These are phyloP conservation scores for Perizoma flavofasciatum DNA, from an alignment of 2,888 invertebrate genomes.

Conservation along the genomic window DNA sequence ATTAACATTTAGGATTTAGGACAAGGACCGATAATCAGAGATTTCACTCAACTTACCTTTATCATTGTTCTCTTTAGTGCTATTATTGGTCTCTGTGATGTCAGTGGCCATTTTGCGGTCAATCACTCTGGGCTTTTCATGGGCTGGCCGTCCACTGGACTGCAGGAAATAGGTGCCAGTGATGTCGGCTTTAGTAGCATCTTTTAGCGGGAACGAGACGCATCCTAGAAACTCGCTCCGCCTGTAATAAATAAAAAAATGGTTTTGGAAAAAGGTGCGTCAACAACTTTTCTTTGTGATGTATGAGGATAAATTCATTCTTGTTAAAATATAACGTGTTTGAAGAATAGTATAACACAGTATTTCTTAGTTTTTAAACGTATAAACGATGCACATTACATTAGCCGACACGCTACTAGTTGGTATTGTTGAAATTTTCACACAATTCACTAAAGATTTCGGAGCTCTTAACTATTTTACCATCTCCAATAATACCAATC, in stretches of 20 bases:
- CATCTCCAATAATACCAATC: no score
- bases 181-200: slow-evolving; percentile 88
- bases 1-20: no score
- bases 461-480: no score
- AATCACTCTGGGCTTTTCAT: slow-evolving; percentile 35
- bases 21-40: no score
- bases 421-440: no score
- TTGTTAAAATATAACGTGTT: no score
- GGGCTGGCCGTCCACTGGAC: slow-evolving; percentile 36
- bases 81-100: slow-evolving; percentile 75
- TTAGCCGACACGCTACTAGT: no score
- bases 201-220: slow-evolving; percentile 94
- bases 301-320: no score
- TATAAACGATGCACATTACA: no score
- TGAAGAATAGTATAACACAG: no score
- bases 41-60: slow-evolving; percentile 56
- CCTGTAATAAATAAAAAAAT: slow-evolving; percentile 85
- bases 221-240: slow-evolving; percentile 97
- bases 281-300: background rate
- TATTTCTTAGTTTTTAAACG: no score
- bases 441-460: no score
- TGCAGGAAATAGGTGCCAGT: slow-evolving; percentile 90
- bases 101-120: slow-evolving; percentile 78
- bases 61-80: slow-evolving; percentile 72
- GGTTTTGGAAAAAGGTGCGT: slow-evolving; percentile 2